phyloP scores from a whole-genome alignment of 2,113 vertebrate species.

The Callospermophilus lateralis region DNA sequence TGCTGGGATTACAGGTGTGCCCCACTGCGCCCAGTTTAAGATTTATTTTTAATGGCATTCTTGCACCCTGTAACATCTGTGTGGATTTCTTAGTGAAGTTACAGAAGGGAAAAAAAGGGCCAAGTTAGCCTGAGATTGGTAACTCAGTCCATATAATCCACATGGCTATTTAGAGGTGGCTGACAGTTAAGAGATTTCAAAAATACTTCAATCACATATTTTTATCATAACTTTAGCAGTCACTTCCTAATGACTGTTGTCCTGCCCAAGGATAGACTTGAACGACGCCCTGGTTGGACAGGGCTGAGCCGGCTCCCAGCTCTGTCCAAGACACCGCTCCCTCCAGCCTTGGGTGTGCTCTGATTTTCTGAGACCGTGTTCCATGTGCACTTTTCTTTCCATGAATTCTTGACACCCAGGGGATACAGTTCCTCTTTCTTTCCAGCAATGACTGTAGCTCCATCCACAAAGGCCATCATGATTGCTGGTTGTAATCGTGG shows the following conservation, averaged over 20 bases:
- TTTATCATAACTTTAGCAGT: background rate
- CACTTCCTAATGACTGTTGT: background rate
- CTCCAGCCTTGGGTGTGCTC: background rate
- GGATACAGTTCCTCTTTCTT: background rate
- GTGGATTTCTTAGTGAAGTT: accelerated
- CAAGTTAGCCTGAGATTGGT: background rate
- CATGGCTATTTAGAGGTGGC: too few species aligned
- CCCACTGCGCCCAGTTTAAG: too few species aligned
- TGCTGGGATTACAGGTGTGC: too few species aligned
- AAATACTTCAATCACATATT: background rate
- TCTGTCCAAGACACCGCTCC: too few species aligned
- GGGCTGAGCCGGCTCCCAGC: too few species aligned
- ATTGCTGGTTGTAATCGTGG: too few species aligned
- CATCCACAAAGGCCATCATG: background rate
- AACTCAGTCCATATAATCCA: background rate
- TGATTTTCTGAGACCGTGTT: background rate
- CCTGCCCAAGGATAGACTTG: background rate
- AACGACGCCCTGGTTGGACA: too few species aligned
- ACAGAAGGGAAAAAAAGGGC: background rate
- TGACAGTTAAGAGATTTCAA: background rate
- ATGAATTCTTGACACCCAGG: background rate
- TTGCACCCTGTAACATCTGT: background rate
- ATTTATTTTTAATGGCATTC: background rate
- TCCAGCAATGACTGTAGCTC: background rate
- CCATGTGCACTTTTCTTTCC: background rate